phyloP scores from a whole-genome alignment of 2,113 vertebrate genomes.

The Daboia siamensis region DNA sequence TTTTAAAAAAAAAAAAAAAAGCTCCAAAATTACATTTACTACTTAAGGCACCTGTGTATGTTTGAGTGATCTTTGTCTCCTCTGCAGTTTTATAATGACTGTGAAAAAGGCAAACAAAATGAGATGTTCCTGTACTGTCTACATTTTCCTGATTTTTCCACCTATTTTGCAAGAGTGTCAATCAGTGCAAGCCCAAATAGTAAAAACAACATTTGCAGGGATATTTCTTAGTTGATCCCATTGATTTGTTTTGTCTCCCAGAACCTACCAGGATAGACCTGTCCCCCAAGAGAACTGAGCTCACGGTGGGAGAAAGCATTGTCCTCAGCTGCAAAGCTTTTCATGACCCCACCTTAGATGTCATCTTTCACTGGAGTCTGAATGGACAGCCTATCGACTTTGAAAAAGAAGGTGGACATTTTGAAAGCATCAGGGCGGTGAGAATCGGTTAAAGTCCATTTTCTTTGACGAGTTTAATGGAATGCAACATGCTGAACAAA shows the following conservation, averaged over 20 bases:
- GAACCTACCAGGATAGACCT: slow-evolving; percentile 92
- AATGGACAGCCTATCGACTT: slow-evolving; percentile 87
- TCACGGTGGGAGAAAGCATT: slow-evolving; percentile 93
- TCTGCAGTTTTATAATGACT: not conserved
- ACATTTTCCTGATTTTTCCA: not conserved
- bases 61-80: not conserved
- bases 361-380: slow-evolving; percentile 88
- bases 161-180: not conserved
- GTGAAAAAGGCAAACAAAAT: not conserved
- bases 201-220: not conserved
- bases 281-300: slow-evolving; percentile 83
- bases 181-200: not conserved
- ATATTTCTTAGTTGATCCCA: not conserved
- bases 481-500: not conserved
- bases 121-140: not conserved
- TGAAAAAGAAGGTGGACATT: slow-evolving; percentile 88
- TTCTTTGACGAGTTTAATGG: not conserved
- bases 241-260: slow-evolving; percentile 66
- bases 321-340: slow-evolving; percentile 92
- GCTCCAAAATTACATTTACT: not conserved
- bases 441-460: slow-evolving; percentile 55
- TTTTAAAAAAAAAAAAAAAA: not conserved
- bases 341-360: slow-evolving; percentile 85
- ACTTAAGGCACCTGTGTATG: not conserved
- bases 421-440: slow-evolving; percentile 95